Evolutionary conservation across 2,113 vertebrate genomes (phyloP).

Genomic region (Ptyas mucosa): DNA sequence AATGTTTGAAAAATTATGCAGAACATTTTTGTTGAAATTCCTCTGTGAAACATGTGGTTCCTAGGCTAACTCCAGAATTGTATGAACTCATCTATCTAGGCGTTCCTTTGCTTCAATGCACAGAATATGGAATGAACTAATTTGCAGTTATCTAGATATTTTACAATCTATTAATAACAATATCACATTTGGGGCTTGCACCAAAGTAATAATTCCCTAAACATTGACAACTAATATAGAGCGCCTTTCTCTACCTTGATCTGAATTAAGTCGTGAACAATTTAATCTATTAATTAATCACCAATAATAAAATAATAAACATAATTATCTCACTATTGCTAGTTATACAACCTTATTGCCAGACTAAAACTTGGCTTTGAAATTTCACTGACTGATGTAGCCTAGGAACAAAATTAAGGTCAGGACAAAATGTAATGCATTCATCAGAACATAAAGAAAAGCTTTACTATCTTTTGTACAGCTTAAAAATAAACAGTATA

Average conservation of each 20-base stretch:
- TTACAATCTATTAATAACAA: neutral
- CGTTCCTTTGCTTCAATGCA: neutral
- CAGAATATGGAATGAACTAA: neutral
- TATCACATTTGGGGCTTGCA: constrained; percentile 4
- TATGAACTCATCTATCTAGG: neutral
- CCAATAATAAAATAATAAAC: neutral
- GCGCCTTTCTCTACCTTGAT: neutral
- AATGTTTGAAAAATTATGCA: neutral
- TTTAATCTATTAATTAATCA: neutral
- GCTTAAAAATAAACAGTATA: neutral
- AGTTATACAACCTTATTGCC: neutral
- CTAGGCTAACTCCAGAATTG: neutral
- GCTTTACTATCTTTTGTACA: neutral
- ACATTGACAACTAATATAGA: neutral
- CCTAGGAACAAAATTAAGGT: neutral
- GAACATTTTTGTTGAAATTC: neutral
- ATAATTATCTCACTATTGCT: neutral
- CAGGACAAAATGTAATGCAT: neutral
- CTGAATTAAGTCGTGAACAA: neutral
- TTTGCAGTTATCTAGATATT: neutral
- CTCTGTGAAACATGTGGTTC: neutral
- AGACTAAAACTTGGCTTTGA: neutral
- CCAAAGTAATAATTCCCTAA: constrained; percentile 36
- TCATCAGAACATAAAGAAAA: neutral
- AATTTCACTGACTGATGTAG: neutral